Base-by-base conservation (phyloP, 2,888 invertebrate species). In the Hipparchia sbordonii region DNA sequence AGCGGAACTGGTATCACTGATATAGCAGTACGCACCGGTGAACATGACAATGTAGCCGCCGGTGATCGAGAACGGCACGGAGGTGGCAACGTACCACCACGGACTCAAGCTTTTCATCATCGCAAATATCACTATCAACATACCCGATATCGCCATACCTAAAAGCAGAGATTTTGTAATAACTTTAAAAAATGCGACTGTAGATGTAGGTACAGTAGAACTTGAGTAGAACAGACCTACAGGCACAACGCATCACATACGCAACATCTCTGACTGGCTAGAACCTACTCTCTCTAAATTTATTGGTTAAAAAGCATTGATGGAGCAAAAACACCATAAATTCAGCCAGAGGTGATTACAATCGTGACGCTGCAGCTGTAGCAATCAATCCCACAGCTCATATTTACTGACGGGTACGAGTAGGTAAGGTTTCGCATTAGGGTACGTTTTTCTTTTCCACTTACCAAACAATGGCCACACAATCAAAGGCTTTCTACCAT, bases 401-500 rank as follows among this genome's bases (percentile, higher is more conserved):
- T 39, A 39, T 39, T 39, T 5, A 39, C 39, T 39, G 39, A 39
- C 39, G 3, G 39, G 23, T 23, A 39, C 39, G 3, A 2, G 23
- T 23, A 23, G 23, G 23, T 23, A 23, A 48, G 48, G 48, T 48
- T 48, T 8, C 8, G 7, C 8, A 8, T 4, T 48, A 48, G 23
- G 23, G 10, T 8, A 39, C 10, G 6, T 39, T 7, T 60, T 39
- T 9, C 10, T 9, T 23, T 60, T 5, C 6, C 57, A 82, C 88
- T 89, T 85, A 95, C 96, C 96, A 77, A 94, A 84, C 74, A 96
- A 90, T 4, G 96, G 94, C 78, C 95, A 90, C 6, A 96, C 84
- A 61, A 97, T 82, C 66, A 97, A 89, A 5, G 97, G 96, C 82
- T 96, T 96, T 66, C 97, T 93, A 48, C 97, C 97, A 88, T 96